Evolutionary conservation across 53 echinoderm and acorn worm species (phyloP).

Genomic region (Zoroaster sp.): DNA sequence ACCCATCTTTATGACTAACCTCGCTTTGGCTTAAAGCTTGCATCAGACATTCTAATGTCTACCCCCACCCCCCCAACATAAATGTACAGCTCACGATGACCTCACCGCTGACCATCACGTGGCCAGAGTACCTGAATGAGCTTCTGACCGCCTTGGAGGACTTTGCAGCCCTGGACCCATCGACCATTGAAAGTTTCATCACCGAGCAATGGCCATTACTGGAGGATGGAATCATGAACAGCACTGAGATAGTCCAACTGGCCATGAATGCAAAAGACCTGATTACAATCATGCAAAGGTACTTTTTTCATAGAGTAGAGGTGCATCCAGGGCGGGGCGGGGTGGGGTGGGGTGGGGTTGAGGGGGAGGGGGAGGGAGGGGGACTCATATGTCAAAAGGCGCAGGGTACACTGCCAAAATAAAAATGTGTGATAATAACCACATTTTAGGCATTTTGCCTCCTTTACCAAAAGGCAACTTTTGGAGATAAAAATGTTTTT

Average conservation of each 20-base stretch:
- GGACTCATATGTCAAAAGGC: too few species aligned
- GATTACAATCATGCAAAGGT: slow-evolving; percentile 17
- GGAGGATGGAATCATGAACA: not conserved
- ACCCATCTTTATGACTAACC: too few species aligned
- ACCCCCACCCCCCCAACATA: too few species aligned
- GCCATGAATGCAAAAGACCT: slow-evolving; percentile 9
- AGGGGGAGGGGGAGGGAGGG: too few species aligned
- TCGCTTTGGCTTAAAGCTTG: too few species aligned
- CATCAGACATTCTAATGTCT: too few species aligned
- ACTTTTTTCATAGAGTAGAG: not conserved
- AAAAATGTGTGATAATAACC: too few species aligned
- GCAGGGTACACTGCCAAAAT: too few species aligned
- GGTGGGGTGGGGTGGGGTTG: too few species aligned
- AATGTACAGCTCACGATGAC: not conserved
- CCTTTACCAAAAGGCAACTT: too few species aligned
- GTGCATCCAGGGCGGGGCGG: not conserved
- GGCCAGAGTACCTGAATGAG: slow-evolving; percentile 27
- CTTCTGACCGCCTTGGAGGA: not conserved
- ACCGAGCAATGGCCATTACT: slow-evolving; percentile 31
- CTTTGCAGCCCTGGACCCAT: not conserved
- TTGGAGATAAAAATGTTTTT: too few species aligned
- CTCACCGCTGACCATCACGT: not conserved
- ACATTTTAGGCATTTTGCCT: too few species aligned
- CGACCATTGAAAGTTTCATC: not conserved
- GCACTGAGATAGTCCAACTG: not conserved